A percentile compares a stretch with the other conserved stretches of the same genome.
Conservation (phyloP, 2,888 invertebrate species). For the Oligia latruncula region DNA sequence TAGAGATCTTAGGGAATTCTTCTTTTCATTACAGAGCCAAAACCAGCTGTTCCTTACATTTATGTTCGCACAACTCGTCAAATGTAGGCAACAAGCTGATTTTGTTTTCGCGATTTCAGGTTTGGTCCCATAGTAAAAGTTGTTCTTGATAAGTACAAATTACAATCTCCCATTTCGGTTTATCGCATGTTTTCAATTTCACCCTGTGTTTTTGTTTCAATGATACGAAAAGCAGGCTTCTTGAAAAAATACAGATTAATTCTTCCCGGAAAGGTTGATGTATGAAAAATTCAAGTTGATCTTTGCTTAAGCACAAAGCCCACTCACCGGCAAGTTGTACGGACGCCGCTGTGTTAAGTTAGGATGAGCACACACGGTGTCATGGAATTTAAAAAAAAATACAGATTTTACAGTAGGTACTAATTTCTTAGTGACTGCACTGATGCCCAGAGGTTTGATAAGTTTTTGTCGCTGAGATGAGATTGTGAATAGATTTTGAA, state of each 20-base stretch:
- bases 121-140: too few relatives aligned
- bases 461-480: not conserved
- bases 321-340: slow-evolving; percentile 47
- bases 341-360: slow-evolving; percentile 24
- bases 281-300: slow-evolving; percentile 67
- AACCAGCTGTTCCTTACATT: too few relatives aligned
- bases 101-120: too few relatives aligned
- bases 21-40: slow-evolving; percentile 30
- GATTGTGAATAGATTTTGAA: not conserved
- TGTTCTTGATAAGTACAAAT: too few relatives aligned
- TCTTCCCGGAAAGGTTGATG: slow-evolving; percentile 47
- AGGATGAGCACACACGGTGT: slow-evolving; percentile 33
- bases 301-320: slow-evolving; percentile 61
- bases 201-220: slow-evolving; percentile 1
- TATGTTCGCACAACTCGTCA: too few relatives aligned
- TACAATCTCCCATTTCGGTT: too few relatives aligned
- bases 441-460: not conserved
- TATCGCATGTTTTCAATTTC: too few relatives aligned
- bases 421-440: not conserved
- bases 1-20: slow-evolving; percentile 4
- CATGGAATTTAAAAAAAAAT: not conserved
- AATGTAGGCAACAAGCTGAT: too few relatives aligned
- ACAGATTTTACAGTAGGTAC: not conserved
- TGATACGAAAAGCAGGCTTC: slow-evolving; percentile 23
- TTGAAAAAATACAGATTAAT: slow-evolving; percentile 48